Evolutionary conservation across 2,888 invertebrate species (phyloP), one percentile per base, ranked within the genome.

Genomic region (Epistrophe grossulariae): DNA sequence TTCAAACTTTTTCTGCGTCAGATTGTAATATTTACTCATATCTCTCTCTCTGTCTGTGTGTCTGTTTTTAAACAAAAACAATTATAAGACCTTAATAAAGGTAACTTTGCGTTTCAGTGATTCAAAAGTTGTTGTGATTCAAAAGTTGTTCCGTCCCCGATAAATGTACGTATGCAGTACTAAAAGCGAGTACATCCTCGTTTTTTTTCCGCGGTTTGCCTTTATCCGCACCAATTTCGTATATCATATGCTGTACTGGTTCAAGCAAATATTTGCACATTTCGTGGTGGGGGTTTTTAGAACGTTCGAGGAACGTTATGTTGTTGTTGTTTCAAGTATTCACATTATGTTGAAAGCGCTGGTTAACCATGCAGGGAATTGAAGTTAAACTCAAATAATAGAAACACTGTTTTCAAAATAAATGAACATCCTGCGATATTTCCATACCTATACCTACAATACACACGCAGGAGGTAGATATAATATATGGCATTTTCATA

Each of bases 351-450:
- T 84, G 79, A 79, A 71, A 62, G 52, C 70, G 52, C 62, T 84
- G 84, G 79, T 84, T 84, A 84, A 84, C 84, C 84, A 84, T 79
- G 74, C 79, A 70, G 70, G 74, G 84, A 84, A 79, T 79, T 84
- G 74, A 84, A 84, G 74, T 79, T 79, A 64, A 84, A 79, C 74
- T 79, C 70, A 74, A 84, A 84, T 76, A 76, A 64, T 66, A 79
- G 70, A 55, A 79, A 50, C 45, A 76, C 70, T 74, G 70, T 74
- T 43, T 84, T 64, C n/a, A 4, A 70, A 84, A 66, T 76, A 79
- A 84, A 76, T 71, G 52, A 59, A 64, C 48, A 62, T 68, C 70
- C 68, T 71, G 57, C 50, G 40, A 64, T 68, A 70, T 68, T n/a
- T 50, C n/a, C 43, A 66, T 45, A 45, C 9, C 28, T 19, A 45